Base-by-base conservation (phyloP, 2,113 vertebrate genomes). In the Halcyon malimbica region DNA sequence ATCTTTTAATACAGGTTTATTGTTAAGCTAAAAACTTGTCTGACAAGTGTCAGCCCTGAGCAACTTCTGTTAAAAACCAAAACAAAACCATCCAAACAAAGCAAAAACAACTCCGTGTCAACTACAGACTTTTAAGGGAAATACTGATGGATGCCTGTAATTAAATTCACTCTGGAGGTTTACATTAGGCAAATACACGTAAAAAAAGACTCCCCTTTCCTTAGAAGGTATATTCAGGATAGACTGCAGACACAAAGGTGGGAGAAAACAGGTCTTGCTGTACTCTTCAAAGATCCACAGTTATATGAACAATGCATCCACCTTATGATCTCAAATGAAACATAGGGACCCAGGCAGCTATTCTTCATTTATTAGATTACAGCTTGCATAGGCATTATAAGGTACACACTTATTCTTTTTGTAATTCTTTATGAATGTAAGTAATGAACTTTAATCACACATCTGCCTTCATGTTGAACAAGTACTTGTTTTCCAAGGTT, bases 41-140 rank as follows among this genome's bases (percentile, higher is more conserved):
- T 95, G 81, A 12, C 35, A 33, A 67, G 41, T 35, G 91, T 64
- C 69, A 89, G 95, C 92, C 73, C 81, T 70, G 56, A 91, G 84
- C 73, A 63, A 46, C 71, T 83, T 50, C 3, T 81, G 48, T 56
- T 53, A n/a, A 50, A 54, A 18, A 51, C 24, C 23, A 51, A 85
- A 81, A 28, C 26, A 5, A 28, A 53, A 53, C 6, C 6, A 48
- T 31, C 29, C 23, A 50, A 88, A 74, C 5, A 35, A 75, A 83
- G 9, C 51, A 60, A 65, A 83, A 82, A 4, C 63, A 56, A 1
- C 37, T 90, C 35, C 9, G 68, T 53, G 62, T 11, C 39, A 37
- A 35, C 51, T 59, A 5, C 65, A 54, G 86, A 14, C 39, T 78
- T 85, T 2, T 3, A 59, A 44, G n/a, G 74, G 42, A 57, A 93